These are phyloP conservation scores for Lysiphlebus fabarum DNA, from an alignment of 1,140 invertebrate species.

Conservation along the genomic window DNA sequence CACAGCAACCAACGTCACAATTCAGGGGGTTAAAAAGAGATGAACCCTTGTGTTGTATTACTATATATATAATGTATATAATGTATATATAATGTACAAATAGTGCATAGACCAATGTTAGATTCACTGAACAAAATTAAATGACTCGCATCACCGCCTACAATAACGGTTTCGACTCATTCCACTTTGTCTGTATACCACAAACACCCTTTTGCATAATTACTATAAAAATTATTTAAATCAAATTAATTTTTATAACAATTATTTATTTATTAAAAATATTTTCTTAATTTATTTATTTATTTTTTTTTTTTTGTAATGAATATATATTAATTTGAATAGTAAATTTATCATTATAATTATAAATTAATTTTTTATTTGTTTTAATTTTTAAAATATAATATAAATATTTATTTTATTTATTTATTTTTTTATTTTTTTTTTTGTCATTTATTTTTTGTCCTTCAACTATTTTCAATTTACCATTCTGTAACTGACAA, in stretches of 20 bases:
- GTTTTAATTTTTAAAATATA: not conserved
- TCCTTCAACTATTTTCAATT: conserved; percentile 45
- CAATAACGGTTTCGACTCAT: conserved; percentile 49
- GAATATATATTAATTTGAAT: too few species aligned
- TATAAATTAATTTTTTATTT: not conserved
- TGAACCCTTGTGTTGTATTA: not conserved
- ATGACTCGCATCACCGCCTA: conserved; percentile 52
- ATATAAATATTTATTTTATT: too few species aligned
- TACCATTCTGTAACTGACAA: conserved; percentile 53
- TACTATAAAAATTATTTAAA: too few species aligned
- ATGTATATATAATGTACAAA: conserved; percentile 33
- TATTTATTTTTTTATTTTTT: conserved; percentile 32
- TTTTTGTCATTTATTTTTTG: not conserved
- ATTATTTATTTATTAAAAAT: too few species aligned
- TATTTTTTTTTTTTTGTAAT: too few species aligned
- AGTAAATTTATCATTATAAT: not conserved
- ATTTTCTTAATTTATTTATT: too few species aligned
- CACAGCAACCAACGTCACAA: conserved; percentile 24
- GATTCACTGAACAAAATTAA: conserved; percentile 50
- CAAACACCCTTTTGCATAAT: conserved; percentile 6
- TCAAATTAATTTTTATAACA: too few species aligned
- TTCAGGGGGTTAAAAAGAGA: not conserved
- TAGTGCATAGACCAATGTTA: conserved; percentile 43
- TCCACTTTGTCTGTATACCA: conserved; percentile 21
- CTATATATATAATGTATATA: conserved; percentile 28